phyloP scores from a whole-genome alignment of 2,113 vertebrate genomes.

The Tursiops truncatus region DNA sequence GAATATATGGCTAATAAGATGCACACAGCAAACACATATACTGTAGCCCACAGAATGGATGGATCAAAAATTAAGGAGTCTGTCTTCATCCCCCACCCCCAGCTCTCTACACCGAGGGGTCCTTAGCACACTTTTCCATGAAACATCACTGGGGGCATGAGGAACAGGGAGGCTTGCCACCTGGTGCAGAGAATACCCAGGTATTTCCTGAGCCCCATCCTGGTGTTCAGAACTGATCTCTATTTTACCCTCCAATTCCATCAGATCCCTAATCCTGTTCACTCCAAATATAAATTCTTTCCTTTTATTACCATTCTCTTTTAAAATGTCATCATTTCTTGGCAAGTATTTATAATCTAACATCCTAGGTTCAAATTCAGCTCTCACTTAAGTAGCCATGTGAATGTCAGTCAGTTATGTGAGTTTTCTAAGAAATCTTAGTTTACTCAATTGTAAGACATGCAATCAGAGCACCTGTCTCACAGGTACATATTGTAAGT shows the following conservation, averaged over 20 bases:
- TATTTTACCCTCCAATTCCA: background rate
- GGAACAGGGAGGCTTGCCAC: background rate
- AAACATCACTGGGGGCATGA: background rate
- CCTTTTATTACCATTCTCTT: background rate
- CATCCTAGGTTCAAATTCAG: background rate
- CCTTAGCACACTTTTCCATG: background rate
- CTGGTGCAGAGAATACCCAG: background rate
- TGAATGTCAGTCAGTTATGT: background rate
- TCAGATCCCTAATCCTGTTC: background rate
- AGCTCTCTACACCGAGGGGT: background rate
- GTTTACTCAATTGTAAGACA: background rate
- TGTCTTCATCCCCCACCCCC: accelerated
- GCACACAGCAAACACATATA: background rate
- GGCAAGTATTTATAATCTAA: background rate
- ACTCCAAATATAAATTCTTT: background rate
- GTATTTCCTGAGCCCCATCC: background rate
- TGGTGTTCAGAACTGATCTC: background rate
- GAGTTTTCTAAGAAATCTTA: background rate
- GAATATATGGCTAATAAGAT: background rate
- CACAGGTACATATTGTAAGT: background rate
- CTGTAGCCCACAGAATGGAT: background rate
- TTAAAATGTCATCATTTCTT: background rate
- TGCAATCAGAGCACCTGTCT: background rate
- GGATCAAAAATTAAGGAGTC: background rate
- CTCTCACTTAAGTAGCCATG: background rate